These are phyloP conservation scores for Enteromius paludinosus DNA, from an alignment of 2,797 vertebrate species.

Conservation along the genomic window DNA sequence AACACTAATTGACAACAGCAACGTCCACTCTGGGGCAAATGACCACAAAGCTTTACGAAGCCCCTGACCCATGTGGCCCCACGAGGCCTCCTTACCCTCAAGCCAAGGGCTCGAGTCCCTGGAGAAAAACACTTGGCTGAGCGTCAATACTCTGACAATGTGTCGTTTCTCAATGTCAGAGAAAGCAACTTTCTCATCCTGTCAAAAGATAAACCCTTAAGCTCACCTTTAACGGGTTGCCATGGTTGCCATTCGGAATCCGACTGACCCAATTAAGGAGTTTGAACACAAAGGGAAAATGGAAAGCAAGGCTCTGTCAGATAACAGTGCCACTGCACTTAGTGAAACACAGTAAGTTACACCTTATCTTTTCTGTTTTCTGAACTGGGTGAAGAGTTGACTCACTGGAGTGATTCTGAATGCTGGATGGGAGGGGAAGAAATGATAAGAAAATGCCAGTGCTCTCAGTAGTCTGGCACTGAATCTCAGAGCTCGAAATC, in stretches of 20 bases:
- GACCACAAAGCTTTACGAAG: constrained; percentile 61
- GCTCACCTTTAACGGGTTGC: constrained; percentile 58
- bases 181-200: constrained; percentile 31
- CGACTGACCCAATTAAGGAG: constrained; percentile 73
- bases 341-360: constrained; percentile 65
- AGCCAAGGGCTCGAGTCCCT: constrained; percentile 47
- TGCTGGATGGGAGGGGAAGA: constrained; percentile 26
- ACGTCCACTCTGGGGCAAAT: constrained; percentile 61
- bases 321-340: constrained; percentile 62
- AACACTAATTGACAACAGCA: constrained; percentile 51
- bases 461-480: constrained; percentile 64
- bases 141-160: constrained; percentile 58
- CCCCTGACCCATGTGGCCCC: constrained; percentile 61
- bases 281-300: constrained; percentile 51
- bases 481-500: constrained; percentile 67
- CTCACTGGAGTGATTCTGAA: constrained; percentile 64
- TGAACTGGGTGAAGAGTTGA: constrained; percentile 62
- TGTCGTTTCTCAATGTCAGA: constrained; percentile 32
- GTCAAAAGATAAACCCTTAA: constrained; percentile 54
- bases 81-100: constrained; percentile 28
- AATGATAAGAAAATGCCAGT: constrained; percentile 61
- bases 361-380: constrained; percentile 66
- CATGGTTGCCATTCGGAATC: constrained; percentile 60
- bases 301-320: constrained; percentile 55
- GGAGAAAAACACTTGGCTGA: constrained; percentile 49